Evolutionary conservation across 2,113 vertebrate genomes (phyloP).

Genomic region (Plectropomus leopardus): DNA sequence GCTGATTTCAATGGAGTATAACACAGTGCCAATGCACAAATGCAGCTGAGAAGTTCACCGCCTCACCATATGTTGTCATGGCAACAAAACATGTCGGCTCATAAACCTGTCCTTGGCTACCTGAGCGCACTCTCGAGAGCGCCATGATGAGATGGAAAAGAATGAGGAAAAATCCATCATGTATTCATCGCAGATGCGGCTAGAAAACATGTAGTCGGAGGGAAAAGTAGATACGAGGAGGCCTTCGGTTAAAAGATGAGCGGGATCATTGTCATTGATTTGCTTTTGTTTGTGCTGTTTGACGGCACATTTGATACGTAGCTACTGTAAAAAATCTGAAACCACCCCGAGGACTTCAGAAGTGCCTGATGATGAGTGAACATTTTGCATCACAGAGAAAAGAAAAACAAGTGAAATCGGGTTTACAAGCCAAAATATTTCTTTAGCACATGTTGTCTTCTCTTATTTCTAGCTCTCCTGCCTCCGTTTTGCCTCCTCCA

Average conservation of each 20-base stretch:
- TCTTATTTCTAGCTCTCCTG: slow-evolving; percentile 5
- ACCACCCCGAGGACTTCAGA: neutral
- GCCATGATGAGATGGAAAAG: slow-evolving; percentile 40
- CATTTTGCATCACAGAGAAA: slow-evolving; percentile 10
- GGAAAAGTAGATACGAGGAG: neutral
- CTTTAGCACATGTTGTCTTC: neutral
- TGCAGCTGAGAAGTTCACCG: slow-evolving; percentile 12
- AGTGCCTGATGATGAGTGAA: neutral
- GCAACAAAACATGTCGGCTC: slow-evolving; percentile 50
- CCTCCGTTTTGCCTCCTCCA: neutral
- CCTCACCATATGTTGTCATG: slow-evolving; percentile 57
- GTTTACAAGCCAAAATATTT: slow-evolving; percentile 3
- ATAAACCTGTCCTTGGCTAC: slow-evolving; percentile 47
- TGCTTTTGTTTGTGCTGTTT: slow-evolving; percentile 21
- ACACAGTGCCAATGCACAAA: neutral
- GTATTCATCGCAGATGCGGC: slow-evolving; percentile 19
- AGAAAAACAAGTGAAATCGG: neutral
- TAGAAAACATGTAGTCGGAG: neutral
- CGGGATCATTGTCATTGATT: slow-evolving; percentile 9
- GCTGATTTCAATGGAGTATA: slow-evolving; percentile 6
- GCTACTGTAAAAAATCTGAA: slow-evolving; percentile 12
- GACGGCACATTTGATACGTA: neutral
- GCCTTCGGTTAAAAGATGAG: slow-evolving; percentile 13
- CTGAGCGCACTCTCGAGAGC: slow-evolving; percentile 11
- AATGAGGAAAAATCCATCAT: slow-evolving; percentile 43